These are phyloP conservation scores for Vipera ursinii DNA, from an alignment of 2,797 vertebrate genomes.

Conservation along the genomic window DNA sequence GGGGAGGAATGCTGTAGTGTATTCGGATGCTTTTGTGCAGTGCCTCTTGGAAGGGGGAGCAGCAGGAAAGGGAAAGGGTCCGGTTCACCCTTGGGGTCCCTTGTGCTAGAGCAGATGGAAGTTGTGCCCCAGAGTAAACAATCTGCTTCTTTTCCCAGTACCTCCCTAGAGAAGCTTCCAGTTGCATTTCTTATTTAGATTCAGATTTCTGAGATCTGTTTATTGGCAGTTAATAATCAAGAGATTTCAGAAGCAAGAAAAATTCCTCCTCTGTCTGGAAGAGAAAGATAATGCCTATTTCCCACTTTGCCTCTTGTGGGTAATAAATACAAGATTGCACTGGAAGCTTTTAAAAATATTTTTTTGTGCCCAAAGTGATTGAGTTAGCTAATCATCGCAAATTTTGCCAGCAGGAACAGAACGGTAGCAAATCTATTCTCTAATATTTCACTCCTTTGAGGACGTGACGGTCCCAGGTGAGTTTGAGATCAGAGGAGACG, in stretches of 20 bases:
- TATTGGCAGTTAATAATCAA: neutral
- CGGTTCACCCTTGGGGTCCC: neutral
- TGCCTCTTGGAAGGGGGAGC: neutral
- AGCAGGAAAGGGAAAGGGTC: neutral
- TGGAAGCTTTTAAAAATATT: neutral
- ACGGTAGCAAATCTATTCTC: neutral
- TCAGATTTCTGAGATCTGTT: neutral
- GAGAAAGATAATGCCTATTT: neutral
- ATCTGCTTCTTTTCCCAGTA: neutral
- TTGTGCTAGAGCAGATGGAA: neutral
- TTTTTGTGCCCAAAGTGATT: neutral
- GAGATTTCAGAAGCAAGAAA: neutral
- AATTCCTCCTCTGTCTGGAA: neutral
- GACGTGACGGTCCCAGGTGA: neutral
- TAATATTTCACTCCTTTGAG: neutral
- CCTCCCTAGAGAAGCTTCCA: neutral
- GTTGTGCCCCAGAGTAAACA: neutral
- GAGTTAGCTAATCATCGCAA: neutral
- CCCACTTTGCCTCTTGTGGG: neutral
- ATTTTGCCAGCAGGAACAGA: neutral
- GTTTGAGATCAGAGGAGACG: neutral
- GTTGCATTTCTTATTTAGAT: neutral
- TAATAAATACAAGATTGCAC: neutral
- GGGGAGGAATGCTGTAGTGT: neutral
- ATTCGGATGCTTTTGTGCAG: neutral